Evolutionary conservation across 2,113 vertebrate genomes (phyloP), one percentile per base, ranked within the genome.

Genomic region (Antennarius striatus): DNA sequence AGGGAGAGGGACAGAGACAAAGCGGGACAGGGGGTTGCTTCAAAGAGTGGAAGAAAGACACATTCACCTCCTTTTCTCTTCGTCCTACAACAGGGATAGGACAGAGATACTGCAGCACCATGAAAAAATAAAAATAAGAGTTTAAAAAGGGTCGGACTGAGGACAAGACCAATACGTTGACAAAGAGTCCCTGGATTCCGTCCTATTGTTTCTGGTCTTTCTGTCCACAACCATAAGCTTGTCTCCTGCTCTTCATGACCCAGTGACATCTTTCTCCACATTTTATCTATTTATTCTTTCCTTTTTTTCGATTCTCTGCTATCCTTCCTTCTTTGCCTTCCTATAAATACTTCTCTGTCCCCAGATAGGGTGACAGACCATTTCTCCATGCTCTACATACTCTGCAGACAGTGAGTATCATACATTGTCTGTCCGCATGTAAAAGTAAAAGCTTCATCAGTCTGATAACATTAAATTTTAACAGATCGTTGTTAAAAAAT

Each of bases 341-440:
- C 77, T 79, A 81, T 84, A 73, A 83, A 77, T 75, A 85, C 11
- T 60, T 61, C 58, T 22, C n/a, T 29, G 50, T 66, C 59, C 50
- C 55, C 66, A 71, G 73, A 80, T 62, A 61, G 48, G 75, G 66
- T 50, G 79, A 70, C 78, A 61, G 75, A 65, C 64, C 56, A 46
- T 39, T 66, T 59, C 75, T 80, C 76, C 57, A 16, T 46, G 75
- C 81, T 80, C 83, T 51, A 76, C 47, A 85, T 73, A 73, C 77
- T 54, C 65, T 4, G 53, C 80, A 83, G 77, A 81, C 77, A 61
- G 66, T 17, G 53, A 67, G 56, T 64, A 36, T 74, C 63, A 47
- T 16, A 55, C 63, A 57, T 71, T 30, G 56, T 49, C 54, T 53
- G 55, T 49, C 29, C 30, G n/a, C 61, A 48, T 16, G 42, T 3